Base-by-base conservation (phyloP, 1,140 invertebrate genomes). In the Zophobas atratus region DNA sequence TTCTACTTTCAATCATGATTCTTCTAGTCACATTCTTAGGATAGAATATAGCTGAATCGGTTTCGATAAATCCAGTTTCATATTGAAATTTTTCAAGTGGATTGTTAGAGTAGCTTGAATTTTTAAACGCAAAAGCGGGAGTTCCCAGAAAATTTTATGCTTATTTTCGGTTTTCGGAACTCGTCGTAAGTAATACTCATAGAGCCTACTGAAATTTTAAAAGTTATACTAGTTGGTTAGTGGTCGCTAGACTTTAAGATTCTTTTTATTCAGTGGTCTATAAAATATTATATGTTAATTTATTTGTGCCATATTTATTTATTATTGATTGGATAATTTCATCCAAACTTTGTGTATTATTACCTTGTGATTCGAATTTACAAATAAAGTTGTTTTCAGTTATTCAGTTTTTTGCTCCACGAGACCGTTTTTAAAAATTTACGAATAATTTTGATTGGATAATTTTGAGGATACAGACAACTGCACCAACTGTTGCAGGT, bases 81-180 rank as follows among this genome's bases (percentile, higher is more conserved):
- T 67, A 67, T 67, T 67, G 60, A 67, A 67, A 67, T 67, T 67
- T 67, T 67, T 67, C 60, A 67, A 67, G 39, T 67, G 60, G 60
- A 67, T 67, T 67, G 60, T 67, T 67, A 67, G 60, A 33, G 60
- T 67, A 67, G 60, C 41, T 67, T 41, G 8, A 43, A 67, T 67
- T 67, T 67, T 41, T 67, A 67, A 63, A 63, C 36, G 57, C 57
- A 35, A 46, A 46, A 46, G 56, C 33, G 56, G 20, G 49, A 20
- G 49, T 51, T 51, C 49, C n/a, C 41, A 8, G 2, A 63, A 39
- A 38, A 63, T 4, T 63, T 63, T 20, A 51, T 5, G 60, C 60
- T 41, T 43, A 6, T 41, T 67, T 63, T 67, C 39, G 39, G 33
- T 67, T 67, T n/a, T 33, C 20, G 8, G 39, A 67, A 67, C 60